Evolutionary conservation across 64 coral and sea anemone genomes (phyloP).

Genomic region (Actinia equina): DNA sequence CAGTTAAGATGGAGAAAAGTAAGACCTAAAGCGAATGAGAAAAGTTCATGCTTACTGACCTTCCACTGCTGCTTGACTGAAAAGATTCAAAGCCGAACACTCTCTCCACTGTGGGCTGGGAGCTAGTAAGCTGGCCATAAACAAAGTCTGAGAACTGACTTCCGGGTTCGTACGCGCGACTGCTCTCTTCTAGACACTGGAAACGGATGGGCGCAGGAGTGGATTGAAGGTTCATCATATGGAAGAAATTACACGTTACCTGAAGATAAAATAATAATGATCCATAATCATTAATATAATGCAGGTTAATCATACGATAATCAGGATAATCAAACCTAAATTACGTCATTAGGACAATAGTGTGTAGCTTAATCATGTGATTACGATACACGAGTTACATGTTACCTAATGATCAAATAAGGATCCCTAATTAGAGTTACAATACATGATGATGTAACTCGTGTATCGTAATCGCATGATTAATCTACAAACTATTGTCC

Average conservation of each 20-base stretch:
- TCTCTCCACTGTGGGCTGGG: slow-evolving; percentile 40
- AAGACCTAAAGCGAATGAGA: background rate
- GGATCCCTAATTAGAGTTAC: too few relatives aligned
- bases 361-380: slow-evolving; percentile 75
- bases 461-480: too few relatives aligned
- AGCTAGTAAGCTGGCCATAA: slow-evolving; percentile 27
- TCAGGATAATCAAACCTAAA: too few relatives aligned
- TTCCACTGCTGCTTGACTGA: background rate
- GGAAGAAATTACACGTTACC: slow-evolving; percentile 96
- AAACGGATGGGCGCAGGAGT: slow-evolving; percentile 74
- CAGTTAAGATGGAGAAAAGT: too few relatives aligned
- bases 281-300: background rate
- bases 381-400: slow-evolving; percentile 22
- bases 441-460: too few relatives aligned
- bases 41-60: background rate
- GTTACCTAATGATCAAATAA: too few relatives aligned
- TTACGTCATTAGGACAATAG: too few relatives aligned
- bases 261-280: background rate
- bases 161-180: slow-evolving; percentile 91
- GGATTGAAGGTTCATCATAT: slow-evolving; percentile 77
- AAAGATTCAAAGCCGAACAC: slow-evolving; percentile 55
- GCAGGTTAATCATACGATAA: too few relatives aligned
- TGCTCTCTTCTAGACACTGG: slow-evolving; percentile 82
- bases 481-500: too few relatives aligned
- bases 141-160: slow-evolving; percentile 91